Evolutionary conservation across 2,113 vertebrate genomes (phyloP), one percentile per base, ranked within the genome.

Genomic region (Campylorhamphus procurvoides): DNA sequence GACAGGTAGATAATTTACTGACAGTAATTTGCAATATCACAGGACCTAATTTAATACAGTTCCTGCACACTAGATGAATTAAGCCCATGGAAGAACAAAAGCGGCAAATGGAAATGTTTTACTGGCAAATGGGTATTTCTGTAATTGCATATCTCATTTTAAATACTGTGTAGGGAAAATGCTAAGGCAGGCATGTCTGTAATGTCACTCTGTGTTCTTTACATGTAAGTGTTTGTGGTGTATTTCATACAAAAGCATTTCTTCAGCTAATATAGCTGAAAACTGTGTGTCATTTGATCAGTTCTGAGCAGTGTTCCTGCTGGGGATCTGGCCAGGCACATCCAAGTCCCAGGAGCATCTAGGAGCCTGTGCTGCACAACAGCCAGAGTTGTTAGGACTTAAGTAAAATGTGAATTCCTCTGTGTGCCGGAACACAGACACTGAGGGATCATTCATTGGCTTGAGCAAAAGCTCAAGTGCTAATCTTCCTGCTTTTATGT

Each of bases 1-100:
- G 87, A 89, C 83, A 94, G 77, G 73, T 75, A 84, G 80, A 84
- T 95, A 79, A 92, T 94, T 96, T 84, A 94, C 82, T 91, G 89
- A 64, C 2, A 9, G 60, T 89, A 80, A 92, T 95, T 93, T 90
- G 87, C 37, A 89, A 84, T 72, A 84, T 91, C 87, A 77, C 58
- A 92, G 87, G 60, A 84, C 60, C 39, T 87, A 89, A 90, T 91
- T 94, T 91, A 91, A 79, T 90, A 66, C 50, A 67, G 71, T 62
- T 96, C 46, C 56, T 94, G 50, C 5, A 3, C 14, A 27, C 7
- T 49, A 66, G 50, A 74, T 80, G 33, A 91, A 89, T 96, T 93
- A 50, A 90, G 33, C 20, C 37, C 80, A 10, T 74, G 42, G 50
- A 89, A 93, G 50, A 95, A 77, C 62, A 85, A 89, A 94, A 91